Base-by-base conservation (phyloP, 1,140 invertebrate species). In the Drosophila arawakana region DNA sequence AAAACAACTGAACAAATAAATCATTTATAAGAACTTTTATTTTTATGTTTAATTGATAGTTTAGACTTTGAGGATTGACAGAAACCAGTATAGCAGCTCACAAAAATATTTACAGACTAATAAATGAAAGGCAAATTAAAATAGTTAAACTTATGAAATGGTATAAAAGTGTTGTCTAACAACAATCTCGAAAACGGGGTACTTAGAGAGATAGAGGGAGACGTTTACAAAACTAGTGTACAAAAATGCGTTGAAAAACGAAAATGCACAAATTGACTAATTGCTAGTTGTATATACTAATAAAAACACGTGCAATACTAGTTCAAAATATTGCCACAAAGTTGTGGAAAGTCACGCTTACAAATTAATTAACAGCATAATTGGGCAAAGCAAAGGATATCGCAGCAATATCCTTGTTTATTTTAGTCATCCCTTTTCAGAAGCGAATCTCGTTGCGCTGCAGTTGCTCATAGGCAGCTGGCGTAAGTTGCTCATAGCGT, bases 381-480 rank as follows among this genome's bases (percentile, higher is more conserved):
- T 61, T 79, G 73, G 66, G 67, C 6, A 34, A 52, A n/a, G 11
- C 2, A n/a, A 35, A 13, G 18, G 9, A 15, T 30, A 30, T 30
- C 25, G 3, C 25, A 30, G 4, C 3, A 2, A 30, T 30, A 30
- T 30, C 25, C 25, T 30, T 30, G 25, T 30, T 6, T 8, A 4
- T 7, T 34, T 35, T 35, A 1, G 2, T 15, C 3, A 13, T 41
- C 10, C 25, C 13, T 44, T 63, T 86, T 15, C 15, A 90, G 44
- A 90, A 90, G 44, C 86, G 80, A 10, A 90, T 67, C 46, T 90
- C 86, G 39, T 74, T 86, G 50, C 72, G 72, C 35, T 88, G 73
- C 59, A 96, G 95, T 84, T 95, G 93, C 46, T 94, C 93, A 77
- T 95, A 96, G 37, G 95, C 78, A 50, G 95, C 93, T 44, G 91